Conservation (phyloP, 2,888 invertebrate species). For the Petrophora chlorosata region DNA sequence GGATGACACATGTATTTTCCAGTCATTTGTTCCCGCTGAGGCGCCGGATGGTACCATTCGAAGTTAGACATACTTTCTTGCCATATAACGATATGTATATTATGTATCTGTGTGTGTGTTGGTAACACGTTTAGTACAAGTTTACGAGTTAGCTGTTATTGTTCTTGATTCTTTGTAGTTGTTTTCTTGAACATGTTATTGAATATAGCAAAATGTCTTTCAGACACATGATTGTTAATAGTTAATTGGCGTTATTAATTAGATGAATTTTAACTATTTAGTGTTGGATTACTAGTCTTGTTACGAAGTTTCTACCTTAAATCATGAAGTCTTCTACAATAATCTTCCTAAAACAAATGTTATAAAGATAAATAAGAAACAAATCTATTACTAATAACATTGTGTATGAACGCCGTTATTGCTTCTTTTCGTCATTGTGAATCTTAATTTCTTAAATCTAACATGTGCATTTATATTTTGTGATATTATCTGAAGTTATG, state of each 20-base stretch:
- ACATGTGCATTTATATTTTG: slow-evolving; percentile 63
- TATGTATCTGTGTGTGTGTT: slow-evolving; percentile 34
- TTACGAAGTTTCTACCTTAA: slow-evolving; percentile 36
- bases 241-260: slow-evolving; percentile 22
- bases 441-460: slow-evolving; percentile 24
- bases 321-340: slow-evolving; percentile 27
- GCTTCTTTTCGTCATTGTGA: no score
- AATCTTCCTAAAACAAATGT: not conserved
- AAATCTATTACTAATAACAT: not conserved
- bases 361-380: not conserved
- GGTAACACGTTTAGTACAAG: slow-evolving; percentile 47
- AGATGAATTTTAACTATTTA: slow-evolving; percentile 16
- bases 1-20: slow-evolving; percentile 77
- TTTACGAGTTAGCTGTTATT: slow-evolving; percentile 38
- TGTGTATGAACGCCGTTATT: not conserved
- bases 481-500: slow-evolving; percentile 44
- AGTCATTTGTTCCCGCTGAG: slow-evolving; percentile 61
- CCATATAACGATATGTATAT: slow-evolving; percentile 41
- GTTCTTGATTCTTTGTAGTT: slow-evolving; percentile 11
- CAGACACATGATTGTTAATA: slow-evolving; percentile 20
- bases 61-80: slow-evolving; percentile 44
- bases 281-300: slow-evolving; percentile 36
- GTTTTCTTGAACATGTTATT: slow-evolving; percentile 14
- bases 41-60: slow-evolving; percentile 31
- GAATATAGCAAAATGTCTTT: not conserved